phyloP scores from a whole-genome alignment of 2,888 invertebrate species.

The Tridacna gigas region DNA sequence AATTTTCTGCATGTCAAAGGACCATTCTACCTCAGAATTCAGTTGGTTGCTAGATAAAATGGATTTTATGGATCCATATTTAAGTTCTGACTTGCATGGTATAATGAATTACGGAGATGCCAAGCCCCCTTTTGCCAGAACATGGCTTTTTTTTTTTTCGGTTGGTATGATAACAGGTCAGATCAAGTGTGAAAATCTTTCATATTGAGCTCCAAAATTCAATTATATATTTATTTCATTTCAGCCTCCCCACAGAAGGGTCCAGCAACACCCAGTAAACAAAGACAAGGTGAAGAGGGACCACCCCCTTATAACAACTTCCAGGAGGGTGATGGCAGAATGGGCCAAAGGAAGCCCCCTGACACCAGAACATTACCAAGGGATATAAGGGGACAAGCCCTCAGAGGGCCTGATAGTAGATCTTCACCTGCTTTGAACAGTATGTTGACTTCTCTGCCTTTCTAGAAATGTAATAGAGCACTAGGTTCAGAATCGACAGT shows the following conservation, averaged over 20 bases:
- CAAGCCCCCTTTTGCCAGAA: too few species aligned
- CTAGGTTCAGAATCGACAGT: neutral
- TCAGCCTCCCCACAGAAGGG: conserved; percentile 66
- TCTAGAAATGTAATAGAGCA: neutral
- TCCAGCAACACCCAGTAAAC: conserved; percentile 62
- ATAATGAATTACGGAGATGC: too few species aligned
- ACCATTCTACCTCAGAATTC: too few species aligned
- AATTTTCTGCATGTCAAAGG: too few species aligned
- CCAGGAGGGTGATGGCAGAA: conserved; percentile 58
- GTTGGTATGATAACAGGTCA: too few species aligned
- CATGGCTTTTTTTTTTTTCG: too few species aligned
- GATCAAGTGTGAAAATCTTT: too few species aligned
- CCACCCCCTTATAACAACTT: conserved; percentile 74
- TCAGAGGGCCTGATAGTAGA: conserved; percentile 67
- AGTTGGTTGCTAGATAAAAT: too few species aligned
- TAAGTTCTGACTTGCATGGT: too few species aligned
- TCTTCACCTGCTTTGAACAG: conserved; percentile 74
- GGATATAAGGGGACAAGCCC: conserved; percentile 55
- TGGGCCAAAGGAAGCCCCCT: conserved; percentile 25
- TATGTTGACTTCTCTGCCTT: conserved; percentile 55
- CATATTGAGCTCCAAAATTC: too few species aligned
- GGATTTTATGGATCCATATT: too few species aligned
- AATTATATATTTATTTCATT: conserved; percentile 3
- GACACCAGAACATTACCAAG: conserved; percentile 57
- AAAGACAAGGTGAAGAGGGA: conserved; percentile 72